A percentile compares a stretch with the other conserved stretches of the same genome.
These are phyloP conservation scores for Cydia strobilella DNA, from an alignment of 1,140 invertebrate genomes.

Conservation along the genomic window DNA sequence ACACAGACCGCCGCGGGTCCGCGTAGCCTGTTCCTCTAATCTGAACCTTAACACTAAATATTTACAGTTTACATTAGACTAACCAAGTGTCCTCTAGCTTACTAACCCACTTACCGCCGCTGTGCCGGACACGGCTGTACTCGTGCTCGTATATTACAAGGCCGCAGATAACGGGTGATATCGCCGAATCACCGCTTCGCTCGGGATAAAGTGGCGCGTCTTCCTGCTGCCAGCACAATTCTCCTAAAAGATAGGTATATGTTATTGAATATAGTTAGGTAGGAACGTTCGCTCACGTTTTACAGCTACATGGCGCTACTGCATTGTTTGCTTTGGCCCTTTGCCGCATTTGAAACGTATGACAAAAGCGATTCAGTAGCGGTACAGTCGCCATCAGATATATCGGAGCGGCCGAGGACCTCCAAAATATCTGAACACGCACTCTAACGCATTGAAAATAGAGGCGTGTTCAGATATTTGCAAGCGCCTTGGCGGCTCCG, in stretches of 20 bases:
- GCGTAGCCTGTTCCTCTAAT: background rate
- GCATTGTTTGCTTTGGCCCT: background rate
- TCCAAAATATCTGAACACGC: too few relatives aligned
- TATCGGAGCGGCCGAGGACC: too few relatives aligned
- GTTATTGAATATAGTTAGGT: background rate
- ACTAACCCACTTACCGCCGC: conserved; percentile 10
- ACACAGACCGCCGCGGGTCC: background rate
- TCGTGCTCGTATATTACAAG: background rate
- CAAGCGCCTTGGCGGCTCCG: too few relatives aligned
- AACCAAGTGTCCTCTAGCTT: background rate
- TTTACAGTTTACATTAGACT: background rate
- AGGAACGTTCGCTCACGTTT: background rate
- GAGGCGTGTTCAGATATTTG: too few relatives aligned
- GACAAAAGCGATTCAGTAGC: background rate
- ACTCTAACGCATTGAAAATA: too few relatives aligned
- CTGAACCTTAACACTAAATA: background rate
- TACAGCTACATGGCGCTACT: background rate
- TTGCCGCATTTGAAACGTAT: background rate
- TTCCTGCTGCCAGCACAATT: background rate
- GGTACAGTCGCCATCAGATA: too few relatives aligned
- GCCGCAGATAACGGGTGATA: background rate
- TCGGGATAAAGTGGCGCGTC: background rate
- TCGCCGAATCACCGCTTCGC: conserved; percentile 8
- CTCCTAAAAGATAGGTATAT: background rate
- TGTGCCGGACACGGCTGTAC: background rate